Evolutionary conservation across 2,797 vertebrate genomes (phyloP).

Genomic region (Gobio occitaniae): DNA sequence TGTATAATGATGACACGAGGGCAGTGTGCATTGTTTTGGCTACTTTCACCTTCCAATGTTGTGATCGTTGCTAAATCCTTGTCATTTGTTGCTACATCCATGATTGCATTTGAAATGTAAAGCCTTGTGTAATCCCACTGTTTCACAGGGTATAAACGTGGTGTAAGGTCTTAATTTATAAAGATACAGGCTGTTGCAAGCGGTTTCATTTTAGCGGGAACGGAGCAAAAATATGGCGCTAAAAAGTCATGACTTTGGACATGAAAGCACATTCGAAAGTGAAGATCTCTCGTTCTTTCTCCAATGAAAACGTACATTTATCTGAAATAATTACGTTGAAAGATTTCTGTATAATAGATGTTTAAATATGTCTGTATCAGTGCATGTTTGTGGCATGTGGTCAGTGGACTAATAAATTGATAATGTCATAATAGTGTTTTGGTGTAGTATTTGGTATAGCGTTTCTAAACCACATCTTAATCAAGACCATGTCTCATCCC

Average conservation of each 20-base stretch:
- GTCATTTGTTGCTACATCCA: conserved; percentile 64
- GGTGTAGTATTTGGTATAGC: conserved; percentile 28
- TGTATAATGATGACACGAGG: conserved; percentile 62
- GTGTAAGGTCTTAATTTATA: conserved; percentile 77
- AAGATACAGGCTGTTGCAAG: conserved; percentile 54
- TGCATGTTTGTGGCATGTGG: conserved; percentile 99
- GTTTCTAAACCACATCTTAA: conserved; percentile 41
- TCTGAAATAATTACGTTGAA: conserved; percentile 67
- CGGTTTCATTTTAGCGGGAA: conserved; percentile 64
- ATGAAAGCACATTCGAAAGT: conserved; percentile 75
- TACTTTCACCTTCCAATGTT: conserved; percentile 74
- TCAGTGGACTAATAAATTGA: conserved; percentile 92
- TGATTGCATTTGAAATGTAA: conserved; percentile 64
- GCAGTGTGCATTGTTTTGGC: conserved; percentile 67
- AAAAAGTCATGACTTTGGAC: conserved; percentile 75
- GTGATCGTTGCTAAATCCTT: conserved; percentile 70
- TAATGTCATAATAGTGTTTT: conserved; percentile 66
- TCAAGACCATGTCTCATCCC: background rate
- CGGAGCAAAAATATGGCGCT: conserved; percentile 70
- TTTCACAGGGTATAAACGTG: conserved; percentile 75
- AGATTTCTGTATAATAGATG: conserved; percentile 84
- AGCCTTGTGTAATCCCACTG: conserved; percentile 72
- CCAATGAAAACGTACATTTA: conserved; percentile 45
- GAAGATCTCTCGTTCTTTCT: conserved; percentile 41
- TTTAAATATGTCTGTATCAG: conserved; percentile 84